A percentile compares a stretch with the other conserved stretches of the same genome.
phyloP scores from a whole-genome alignment of 2,888 invertebrate genomes.

The Drosophila rellima region DNA sequence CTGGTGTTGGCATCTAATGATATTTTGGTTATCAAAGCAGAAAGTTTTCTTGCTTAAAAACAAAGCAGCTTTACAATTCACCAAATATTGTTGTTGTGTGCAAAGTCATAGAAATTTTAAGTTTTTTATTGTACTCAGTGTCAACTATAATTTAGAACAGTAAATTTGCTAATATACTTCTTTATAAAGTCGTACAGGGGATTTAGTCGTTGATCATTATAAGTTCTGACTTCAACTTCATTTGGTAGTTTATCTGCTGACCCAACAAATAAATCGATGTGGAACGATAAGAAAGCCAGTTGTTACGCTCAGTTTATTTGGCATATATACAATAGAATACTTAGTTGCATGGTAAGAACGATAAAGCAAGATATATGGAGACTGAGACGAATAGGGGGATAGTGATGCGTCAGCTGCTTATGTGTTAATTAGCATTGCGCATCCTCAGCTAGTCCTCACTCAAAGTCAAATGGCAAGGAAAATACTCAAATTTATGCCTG shows the following conservation, averaged over 20 bases:
- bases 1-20: conserved; percentile 44
- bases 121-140: no score
- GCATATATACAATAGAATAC: conserved; percentile 30
- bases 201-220: conserved; percentile 1
- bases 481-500: conserved; percentile 78
- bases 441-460: conserved; percentile 49
- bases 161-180: neutral
- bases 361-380: conserved; percentile 20
- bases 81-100: neutral
- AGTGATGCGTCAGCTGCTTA: conserved; percentile 63
- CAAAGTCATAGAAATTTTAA: no score
- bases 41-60: conserved; percentile 21
- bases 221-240: neutral
- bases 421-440: conserved; percentile 73
- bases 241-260: conserved; percentile 44
- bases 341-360: conserved; percentile 25
- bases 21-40: conserved; percentile 32
- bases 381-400: neutral
- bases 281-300: conserved; percentile 21
- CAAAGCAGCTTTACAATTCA: conserved; percentile 7
- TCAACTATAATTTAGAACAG: neutral
- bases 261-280: conserved; percentile 47
- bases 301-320: conserved; percentile 35
- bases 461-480: conserved; percentile 62
- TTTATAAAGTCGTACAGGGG: neutral